These are phyloP conservation scores for Mythimna albipuncta DNA, from an alignment of 2,888 invertebrate genomes.

Conservation along the genomic window DNA sequence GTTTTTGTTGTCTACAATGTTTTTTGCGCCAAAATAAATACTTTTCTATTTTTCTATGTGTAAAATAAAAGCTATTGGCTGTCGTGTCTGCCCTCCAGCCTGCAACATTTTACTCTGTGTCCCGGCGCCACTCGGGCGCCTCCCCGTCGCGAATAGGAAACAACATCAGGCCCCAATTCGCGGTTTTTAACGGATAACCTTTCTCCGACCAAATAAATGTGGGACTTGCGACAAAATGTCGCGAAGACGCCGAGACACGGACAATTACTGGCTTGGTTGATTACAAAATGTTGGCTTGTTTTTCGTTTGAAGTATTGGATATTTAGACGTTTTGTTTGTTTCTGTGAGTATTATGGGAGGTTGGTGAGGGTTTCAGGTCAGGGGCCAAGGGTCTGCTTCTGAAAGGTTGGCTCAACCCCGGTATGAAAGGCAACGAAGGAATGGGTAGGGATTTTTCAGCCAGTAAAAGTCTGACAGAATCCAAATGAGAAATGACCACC, in stretches of 20 bases:
- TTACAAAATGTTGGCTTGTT: slow-evolving; percentile 8
- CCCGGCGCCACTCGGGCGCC: slow-evolving; percentile 67
- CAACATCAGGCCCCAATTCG: slow-evolving; percentile 66
- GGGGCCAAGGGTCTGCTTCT: background rate
- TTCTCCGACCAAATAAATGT: slow-evolving; percentile 59
- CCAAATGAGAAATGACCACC: no score
- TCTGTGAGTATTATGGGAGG: no score
- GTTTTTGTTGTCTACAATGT: no score
- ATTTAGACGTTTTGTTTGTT: slow-evolving; percentile 2
- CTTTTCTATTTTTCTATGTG: no score
- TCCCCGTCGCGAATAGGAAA: slow-evolving; percentile 63
- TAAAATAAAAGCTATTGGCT: background rate
- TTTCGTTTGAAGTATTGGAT: slow-evolving; percentile 1
- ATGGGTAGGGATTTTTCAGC: no score
- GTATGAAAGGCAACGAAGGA: no score
- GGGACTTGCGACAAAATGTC: slow-evolving; percentile 47
- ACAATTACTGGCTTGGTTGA: slow-evolving; percentile 27
- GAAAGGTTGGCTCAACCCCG: no score
- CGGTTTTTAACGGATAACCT: slow-evolving; percentile 71
- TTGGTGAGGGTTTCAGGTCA: background rate
- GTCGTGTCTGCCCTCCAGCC: slow-evolving; percentile 20
- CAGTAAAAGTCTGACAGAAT: no score
- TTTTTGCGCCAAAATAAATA: no score
- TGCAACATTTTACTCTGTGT: slow-evolving; percentile 39
- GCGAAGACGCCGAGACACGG: background rate